Evolutionary conservation across 2,888 invertebrate species (phyloP).

Genomic region (Teinopalpus imperialis): DNA sequence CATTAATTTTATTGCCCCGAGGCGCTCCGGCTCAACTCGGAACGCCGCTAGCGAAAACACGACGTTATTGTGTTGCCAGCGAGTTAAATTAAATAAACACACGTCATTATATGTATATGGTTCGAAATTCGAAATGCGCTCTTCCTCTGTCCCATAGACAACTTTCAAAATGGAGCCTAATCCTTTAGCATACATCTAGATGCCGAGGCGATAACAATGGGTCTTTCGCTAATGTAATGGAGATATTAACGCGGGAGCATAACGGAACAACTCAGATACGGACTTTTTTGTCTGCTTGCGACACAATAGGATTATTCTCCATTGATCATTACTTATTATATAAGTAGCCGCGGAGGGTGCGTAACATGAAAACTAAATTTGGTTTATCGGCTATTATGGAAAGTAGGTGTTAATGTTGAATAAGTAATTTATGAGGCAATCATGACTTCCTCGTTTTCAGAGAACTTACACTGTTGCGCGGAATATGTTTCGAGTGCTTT

Average conservation of each 20-base stretch:
- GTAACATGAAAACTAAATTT: slow-evolving; percentile 82
- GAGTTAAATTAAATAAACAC: slow-evolving; percentile 80
- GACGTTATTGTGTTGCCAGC: slow-evolving; percentile 75
- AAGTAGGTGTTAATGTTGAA: slow-evolving; percentile 80
- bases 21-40: slow-evolving; percentile 70
- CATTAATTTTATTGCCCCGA: slow-evolving; percentile 81
- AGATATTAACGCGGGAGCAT: slow-evolving; percentile 78
- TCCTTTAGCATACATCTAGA: slow-evolving; percentile 51
- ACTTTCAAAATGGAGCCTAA: slow-evolving; percentile 74
- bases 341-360: slow-evolving; percentile 77
- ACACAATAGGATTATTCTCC: slow-evolving; percentile 81
- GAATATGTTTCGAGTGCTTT: too few species aligned
- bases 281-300: slow-evolving; percentile 71
- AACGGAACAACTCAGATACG: slow-evolving; percentile 77
- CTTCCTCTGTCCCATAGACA: slow-evolving; percentile 70
- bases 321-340: slow-evolving; percentile 81
- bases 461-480: slow-evolving; percentile 47
- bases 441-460: slow-evolving; percentile 70
- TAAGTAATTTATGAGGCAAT: slow-evolving; percentile 71
- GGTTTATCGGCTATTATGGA: slow-evolving; percentile 82
- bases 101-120: slow-evolving; percentile 71
- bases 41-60: slow-evolving; percentile 73
- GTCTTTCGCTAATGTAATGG: slow-evolving; percentile 70
- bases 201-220: slow-evolving; percentile 52
- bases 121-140: slow-evolving; percentile 62